phyloP scores from a whole-genome alignment of 1,140 invertebrate species.

The Dendroctonus valens region DNA sequence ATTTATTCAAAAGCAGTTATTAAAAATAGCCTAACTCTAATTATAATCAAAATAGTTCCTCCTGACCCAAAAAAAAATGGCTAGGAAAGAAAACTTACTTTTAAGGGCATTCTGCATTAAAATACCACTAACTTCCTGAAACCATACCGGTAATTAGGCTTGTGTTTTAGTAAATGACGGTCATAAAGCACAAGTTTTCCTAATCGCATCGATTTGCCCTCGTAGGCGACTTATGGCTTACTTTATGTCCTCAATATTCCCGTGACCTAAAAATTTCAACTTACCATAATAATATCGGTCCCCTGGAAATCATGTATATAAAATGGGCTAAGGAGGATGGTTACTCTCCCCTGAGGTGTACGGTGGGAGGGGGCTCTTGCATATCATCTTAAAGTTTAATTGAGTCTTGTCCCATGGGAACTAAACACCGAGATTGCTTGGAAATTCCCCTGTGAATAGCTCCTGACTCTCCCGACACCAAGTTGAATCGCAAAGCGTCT shows the following conservation, averaged over 20 bases:
- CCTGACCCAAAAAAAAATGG: no score
- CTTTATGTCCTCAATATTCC: neutral
- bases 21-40: no score
- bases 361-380: conserved; percentile 50
- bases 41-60: no score
- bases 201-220: no score
- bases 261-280: conserved; percentile 23
- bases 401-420: conserved; percentile 60
- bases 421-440: conserved; percentile 57
- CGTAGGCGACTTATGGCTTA: no score
- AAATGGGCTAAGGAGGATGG: conserved; percentile 30
- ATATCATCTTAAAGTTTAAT: conserved; percentile 72
- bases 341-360: conserved; percentile 17
- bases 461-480: conserved; percentile 46
- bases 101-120: no score
- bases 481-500: conserved; percentile 36
- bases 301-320: conserved; percentile 29
- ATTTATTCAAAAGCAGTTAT: no score
- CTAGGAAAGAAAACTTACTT: no score
- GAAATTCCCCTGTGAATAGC: conserved; percentile 48
- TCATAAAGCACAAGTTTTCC: no score
- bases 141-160: no score
- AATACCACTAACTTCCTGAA: no score
- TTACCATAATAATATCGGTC: conserved; percentile 13
- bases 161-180: no score